These are phyloP conservation scores for Crypturellus undulatus DNA, from an alignment of 2,113 vertebrate species.

Conservation along the genomic window DNA sequence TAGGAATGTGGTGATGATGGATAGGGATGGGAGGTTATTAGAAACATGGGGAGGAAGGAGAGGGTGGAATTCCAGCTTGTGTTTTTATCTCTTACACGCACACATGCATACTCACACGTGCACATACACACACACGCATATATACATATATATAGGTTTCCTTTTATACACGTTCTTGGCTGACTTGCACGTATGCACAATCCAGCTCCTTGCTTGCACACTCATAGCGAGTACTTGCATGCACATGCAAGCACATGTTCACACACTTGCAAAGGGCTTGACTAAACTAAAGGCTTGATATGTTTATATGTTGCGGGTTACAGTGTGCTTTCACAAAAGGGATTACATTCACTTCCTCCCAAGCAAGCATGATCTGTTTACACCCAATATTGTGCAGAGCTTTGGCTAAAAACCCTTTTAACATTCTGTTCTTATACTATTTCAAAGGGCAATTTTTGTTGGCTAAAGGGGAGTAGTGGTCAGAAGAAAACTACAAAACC, in stretches of 20 bases:
- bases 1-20: conserved; percentile 70
- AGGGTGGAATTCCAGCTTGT: conserved; percentile 49
- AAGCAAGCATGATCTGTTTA: not conserved
- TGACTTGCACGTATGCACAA: not conserved
- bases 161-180: not conserved
- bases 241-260: not conserved
- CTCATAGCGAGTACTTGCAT: not conserved
- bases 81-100: conserved; percentile 63
- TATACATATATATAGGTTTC: not conserved
- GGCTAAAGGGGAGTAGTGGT: not conserved
- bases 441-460: fast-evolving
- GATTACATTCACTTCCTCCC: not conserved
- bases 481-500: not conserved
- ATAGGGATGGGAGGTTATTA: conserved; percentile 72
- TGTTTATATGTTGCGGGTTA: not conserved
- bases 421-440: not conserved
- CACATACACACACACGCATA: not conserved
- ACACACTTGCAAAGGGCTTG: not conserved
- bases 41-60: conserved; percentile 69
- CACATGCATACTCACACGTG: not conserved
- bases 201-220: not conserved
- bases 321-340: not conserved
- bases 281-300: not conserved
- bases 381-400: not conserved
- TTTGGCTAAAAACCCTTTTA: not conserved